A percentile compares a stretch with the other conserved stretches of the same genome.
phyloP scores from a whole-genome alignment of 2,113 vertebrate species.

The Motacilla tschutschensis region DNA sequence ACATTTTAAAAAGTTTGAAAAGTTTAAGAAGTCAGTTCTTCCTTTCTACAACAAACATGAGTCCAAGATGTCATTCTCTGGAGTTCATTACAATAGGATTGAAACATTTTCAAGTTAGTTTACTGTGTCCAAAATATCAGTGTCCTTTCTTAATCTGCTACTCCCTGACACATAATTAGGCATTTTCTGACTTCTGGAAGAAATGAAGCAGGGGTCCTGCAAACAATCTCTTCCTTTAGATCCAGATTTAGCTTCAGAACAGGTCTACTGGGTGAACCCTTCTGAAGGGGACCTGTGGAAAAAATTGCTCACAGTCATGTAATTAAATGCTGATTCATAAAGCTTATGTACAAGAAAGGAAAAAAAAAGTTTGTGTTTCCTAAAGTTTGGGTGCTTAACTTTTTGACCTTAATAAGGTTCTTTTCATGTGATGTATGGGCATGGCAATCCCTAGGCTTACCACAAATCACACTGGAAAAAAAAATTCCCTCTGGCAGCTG shows the following conservation, averaged over 20 bases:
- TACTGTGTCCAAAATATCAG: background rate
- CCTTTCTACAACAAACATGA: background rate
- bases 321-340: constrained; percentile 41
- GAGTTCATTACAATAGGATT: background rate
- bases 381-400: constrained; percentile 30
- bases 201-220: constrained; percentile 3
- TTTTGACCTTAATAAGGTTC: constrained; percentile 34
- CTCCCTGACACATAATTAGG: constrained; percentile 19
- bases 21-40: background rate
- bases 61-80: background rate
- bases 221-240: constrained; percentile 7
- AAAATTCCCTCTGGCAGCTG: background rate
- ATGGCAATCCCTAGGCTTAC: background rate
- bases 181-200: constrained; percentile 20
- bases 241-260: background rate
- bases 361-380: background rate
- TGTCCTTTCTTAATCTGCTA: background rate
- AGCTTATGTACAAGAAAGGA: constrained; percentile 19
- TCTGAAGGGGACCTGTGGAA: constrained; percentile 13
- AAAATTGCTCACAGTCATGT: background rate
- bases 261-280: background rate
- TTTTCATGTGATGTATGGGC: background rate
- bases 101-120: background rate
- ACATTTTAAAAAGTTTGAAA: background rate
- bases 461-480: constrained; percentile 2